Evolutionary conservation across 2,113 vertebrate species (phyloP).

Genomic region (Ctenodactylus gundi): DNA sequence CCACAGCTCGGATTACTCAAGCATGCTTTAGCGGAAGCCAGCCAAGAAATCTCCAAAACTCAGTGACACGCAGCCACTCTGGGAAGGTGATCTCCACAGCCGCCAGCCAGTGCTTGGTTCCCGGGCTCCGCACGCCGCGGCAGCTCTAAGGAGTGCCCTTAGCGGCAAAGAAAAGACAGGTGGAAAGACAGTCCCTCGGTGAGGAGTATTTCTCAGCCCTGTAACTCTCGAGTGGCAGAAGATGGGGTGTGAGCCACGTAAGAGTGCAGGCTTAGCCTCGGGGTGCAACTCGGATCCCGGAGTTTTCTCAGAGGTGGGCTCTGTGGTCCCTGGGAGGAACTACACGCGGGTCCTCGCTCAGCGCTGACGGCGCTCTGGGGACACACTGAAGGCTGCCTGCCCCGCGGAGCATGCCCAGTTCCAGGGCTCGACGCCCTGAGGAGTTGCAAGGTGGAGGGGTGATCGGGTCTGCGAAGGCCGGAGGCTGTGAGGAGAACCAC

Average conservation of each 20-base stretch:
- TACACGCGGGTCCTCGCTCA: background rate
- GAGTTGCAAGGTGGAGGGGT: conserved; percentile 6
- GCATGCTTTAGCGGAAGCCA: conserved; percentile 80
- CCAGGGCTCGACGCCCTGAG: background rate
- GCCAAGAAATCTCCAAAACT: conserved; percentile 78
- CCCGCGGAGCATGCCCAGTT: conserved; percentile 58
- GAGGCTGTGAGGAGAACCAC: background rate
- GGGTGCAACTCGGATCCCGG: background rate
- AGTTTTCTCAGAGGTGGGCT: background rate
- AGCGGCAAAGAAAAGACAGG: conserved; percentile 57
- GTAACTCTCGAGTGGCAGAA: background rate
- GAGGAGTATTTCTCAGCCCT: conserved; percentile 1
- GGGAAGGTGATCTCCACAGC: conserved; percentile 57
- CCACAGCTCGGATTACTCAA: conserved; percentile 87
- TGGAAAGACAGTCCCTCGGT: background rate
- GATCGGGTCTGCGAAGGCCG: background rate
- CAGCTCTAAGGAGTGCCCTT: conserved; percentile 32
- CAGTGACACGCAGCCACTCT: conserved; percentile 69
- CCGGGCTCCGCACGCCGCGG: conserved; percentile 12
- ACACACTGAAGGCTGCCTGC: background rate
- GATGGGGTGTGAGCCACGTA: background rate
- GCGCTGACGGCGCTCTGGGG: background rate
- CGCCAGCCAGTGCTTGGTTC: conserved; percentile 9
- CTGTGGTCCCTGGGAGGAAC: background rate
- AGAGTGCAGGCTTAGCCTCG: background rate